These are phyloP conservation scores for Brachionus rubens DNA, from an alignment of 1,140 invertebrate species.

Conservation along the genomic window DNA sequence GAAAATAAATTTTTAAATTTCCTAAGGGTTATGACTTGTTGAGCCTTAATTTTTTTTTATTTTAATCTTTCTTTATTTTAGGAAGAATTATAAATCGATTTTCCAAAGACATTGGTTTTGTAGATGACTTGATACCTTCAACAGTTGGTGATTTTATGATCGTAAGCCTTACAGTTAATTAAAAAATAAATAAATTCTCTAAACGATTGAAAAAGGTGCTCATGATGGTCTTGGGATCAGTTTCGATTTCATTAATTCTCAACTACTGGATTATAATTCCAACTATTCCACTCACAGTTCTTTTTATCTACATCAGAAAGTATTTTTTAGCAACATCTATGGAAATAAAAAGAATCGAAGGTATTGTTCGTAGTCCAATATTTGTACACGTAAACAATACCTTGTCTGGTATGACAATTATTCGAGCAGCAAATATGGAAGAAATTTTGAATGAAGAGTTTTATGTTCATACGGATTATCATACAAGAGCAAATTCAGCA, in stretches of 20 bases:
- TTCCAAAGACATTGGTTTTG: conserved; percentile 78
- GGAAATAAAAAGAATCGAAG: conserved; percentile 74
- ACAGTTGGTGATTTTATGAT: conserved; percentile 71
- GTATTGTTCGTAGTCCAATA: conserved; percentile 70
- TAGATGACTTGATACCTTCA: conserved; percentile 69
- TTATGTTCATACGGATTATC: conserved; percentile 67
- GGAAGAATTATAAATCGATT: conserved; percentile 75
- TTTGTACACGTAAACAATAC: conserved; percentile 82
- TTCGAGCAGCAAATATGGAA: conserved; percentile 75
- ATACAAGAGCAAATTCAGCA: conserved; percentile 52
- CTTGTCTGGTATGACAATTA: conserved; percentile 80
- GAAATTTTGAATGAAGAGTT: conserved; percentile 66
- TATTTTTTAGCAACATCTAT: conserved; percentile 25
- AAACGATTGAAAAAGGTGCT: no score
- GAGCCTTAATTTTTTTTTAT: no score
- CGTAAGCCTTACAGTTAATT: conserved; percentile 48
- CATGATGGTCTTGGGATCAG: conserved; percentile 19
- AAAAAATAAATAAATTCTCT: no score
- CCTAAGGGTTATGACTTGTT: no score
- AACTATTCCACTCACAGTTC: not conserved
- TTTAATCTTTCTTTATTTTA: not conserved
- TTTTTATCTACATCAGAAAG: conserved; percentile 25
- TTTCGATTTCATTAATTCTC: not conserved
- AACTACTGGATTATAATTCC: conserved; percentile 43
- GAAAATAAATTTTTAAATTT: no score